Percentiles rank a stretch among this genome's conserved stretches.
phyloP scores from a whole-genome alignment of 2,797 vertebrate species.

The Dromococcyx pavoninus region DNA sequence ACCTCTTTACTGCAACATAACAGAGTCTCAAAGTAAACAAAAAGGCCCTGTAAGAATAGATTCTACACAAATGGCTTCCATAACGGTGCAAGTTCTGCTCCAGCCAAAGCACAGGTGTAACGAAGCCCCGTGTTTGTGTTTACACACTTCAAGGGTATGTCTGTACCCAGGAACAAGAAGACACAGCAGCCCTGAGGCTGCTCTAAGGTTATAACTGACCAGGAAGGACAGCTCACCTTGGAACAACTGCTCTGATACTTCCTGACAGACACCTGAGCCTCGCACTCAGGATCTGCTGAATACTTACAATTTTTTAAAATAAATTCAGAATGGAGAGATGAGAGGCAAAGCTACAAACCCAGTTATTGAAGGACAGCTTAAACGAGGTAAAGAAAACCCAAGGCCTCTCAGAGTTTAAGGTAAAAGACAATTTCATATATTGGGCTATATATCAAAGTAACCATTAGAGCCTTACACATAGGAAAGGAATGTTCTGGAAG shows the following conservation, averaged over 20 bases:
- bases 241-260: not conserved
- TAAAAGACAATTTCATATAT: not conserved
- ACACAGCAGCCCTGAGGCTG: not conserved
- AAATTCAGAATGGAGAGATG: not conserved
- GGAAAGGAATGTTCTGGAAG: not conserved
- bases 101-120: not conserved
- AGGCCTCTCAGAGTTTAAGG: not conserved
- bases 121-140: too few relatives aligned
- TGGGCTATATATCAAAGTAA: not conserved
- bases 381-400: not conserved
- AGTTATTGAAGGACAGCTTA: not conserved
- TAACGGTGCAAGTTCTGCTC: not conserved
- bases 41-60: not conserved
- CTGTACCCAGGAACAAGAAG: rapidly evolving
- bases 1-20: not conserved
- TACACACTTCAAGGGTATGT: not conserved
- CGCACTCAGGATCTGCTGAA: not conserved
- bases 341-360: not conserved
- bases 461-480: not conserved
- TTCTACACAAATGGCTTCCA: not conserved
- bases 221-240: not conserved
- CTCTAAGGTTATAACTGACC: rapidly evolving
- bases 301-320: not conserved
- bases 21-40: conserved; percentile 1
- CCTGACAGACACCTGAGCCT: not conserved